Percentiles rank a stretch among this genome's conserved stretches.
phyloP scores from a whole-genome alignment of 2,113 vertebrate species.

The Hypomesus transpacificus region DNA sequence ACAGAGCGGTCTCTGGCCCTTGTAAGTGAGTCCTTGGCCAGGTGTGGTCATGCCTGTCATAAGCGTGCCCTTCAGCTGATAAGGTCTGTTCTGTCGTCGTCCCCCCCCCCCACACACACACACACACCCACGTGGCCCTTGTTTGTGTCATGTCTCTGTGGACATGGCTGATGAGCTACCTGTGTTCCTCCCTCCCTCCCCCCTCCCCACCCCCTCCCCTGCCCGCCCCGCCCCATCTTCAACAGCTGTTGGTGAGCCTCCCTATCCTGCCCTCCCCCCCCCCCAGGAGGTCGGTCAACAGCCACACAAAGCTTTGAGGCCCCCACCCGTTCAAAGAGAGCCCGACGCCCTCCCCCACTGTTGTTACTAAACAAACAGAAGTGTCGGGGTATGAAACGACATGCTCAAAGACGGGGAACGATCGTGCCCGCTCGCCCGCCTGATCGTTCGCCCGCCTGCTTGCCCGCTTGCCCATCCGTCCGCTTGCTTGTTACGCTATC shows the following conservation, averaged over 20 bases:
- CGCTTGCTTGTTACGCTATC: slow-evolving; percentile 53
- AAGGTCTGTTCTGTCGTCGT: too few relatives aligned
- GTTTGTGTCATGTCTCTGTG: slow-evolving; percentile 17
- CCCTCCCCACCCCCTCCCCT: too few relatives aligned
- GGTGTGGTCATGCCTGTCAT: too few relatives aligned
- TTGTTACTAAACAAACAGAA: slow-evolving; percentile 64
- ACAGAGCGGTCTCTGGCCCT: slow-evolving; percentile 19
- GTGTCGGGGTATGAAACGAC: slow-evolving; percentile 43
- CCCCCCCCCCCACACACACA: background rate
- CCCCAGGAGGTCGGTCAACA: slow-evolving; percentile 35
- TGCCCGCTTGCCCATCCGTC: too few relatives aligned
- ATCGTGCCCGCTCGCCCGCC: slow-evolving; percentile 31
- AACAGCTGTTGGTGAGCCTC: slow-evolving; percentile 57
- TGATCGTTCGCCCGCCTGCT: slow-evolving; percentile 26
- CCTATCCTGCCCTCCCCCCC: background rate
- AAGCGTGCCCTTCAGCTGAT: too few relatives aligned
- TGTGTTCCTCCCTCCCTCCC: slow-evolving; percentile 36
- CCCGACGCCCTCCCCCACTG: slow-evolving; percentile 39
- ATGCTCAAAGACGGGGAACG: slow-evolving; percentile 29
- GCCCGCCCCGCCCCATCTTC: slow-evolving; percentile 38
- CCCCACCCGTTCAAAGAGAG: slow-evolving; percentile 54
- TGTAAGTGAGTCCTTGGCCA: slow-evolving; percentile 7
- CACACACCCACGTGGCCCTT: too few relatives aligned
- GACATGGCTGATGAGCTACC: slow-evolving; percentile 39
- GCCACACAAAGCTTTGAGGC: slow-evolving; percentile 53